These are phyloP conservation scores for Lycopodina hypogea DNA, from an alignment of 37 sponge, comb jelly and placozoan genomes.

Conservation along the genomic window DNA sequence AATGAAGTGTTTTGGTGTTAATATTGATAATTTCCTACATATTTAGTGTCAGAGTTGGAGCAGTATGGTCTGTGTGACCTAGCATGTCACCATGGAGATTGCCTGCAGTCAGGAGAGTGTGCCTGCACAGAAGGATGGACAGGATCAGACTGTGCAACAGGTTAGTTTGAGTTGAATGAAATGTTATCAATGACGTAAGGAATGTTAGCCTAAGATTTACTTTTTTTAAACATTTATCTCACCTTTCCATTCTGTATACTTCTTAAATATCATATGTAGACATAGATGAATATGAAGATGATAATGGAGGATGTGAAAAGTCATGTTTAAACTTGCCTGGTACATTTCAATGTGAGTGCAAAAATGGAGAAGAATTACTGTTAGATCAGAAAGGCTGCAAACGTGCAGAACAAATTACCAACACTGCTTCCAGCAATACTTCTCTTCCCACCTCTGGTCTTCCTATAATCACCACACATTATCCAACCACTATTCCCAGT, in stretches of 20 bases:
- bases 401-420: too few relatives aligned
- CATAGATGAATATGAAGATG: not conserved
- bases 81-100: slow-evolving; percentile 23
- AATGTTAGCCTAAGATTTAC: too few relatives aligned
- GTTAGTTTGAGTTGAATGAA: not conserved
- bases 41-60: not conserved
- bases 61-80: not conserved
- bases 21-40: too few relatives aligned
- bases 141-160: slow-evolving; percentile 5
- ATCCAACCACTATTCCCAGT: not conserved
- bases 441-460: not conserved
- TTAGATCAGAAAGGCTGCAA: not conserved
- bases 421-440: not conserved
- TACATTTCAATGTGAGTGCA: slow-evolving; percentile 5
- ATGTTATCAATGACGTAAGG: too few relatives aligned
- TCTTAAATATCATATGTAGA: not conserved
- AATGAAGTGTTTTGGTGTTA: too few relatives aligned
- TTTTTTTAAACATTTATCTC: too few relatives aligned
- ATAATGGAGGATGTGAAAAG: slow-evolving; percentile 20
- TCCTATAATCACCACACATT: not conserved
- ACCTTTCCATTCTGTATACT: not conserved
- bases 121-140: slow-evolving; percentile 24
- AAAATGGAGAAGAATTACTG: not conserved
- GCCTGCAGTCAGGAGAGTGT: slow-evolving; percentile 12
- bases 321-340: slow-evolving; percentile 1